Conservation (phyloP, 2,113 vertebrate species). For the Smithornis capensis region DNA sequence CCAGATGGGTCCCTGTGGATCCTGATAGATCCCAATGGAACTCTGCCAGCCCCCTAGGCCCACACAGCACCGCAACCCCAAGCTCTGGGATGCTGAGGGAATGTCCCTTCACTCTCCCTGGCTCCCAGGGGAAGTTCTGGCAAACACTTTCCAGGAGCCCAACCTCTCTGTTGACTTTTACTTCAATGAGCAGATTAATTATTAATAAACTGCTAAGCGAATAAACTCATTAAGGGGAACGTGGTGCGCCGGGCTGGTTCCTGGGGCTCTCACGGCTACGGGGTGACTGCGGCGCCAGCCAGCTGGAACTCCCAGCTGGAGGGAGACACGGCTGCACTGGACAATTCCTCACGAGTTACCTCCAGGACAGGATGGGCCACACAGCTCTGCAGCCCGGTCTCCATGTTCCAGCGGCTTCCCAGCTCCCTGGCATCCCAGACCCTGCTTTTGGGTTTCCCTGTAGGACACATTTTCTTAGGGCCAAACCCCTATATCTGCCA, state of each 20-base stretch:
- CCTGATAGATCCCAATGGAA: not conserved
- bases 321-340: accelerated
- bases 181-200: conserved; percentile 43
- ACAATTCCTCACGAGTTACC: not conserved
- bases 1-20: not conserved
- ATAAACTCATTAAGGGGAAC: not conserved
- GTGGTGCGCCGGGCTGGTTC: accelerated
- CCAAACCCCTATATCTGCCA: accelerated
- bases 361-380: accelerated
- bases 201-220: conserved; percentile 25
- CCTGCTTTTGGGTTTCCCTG: not conserved
- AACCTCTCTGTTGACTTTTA: conserved; percentile 41
- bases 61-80: accelerated
- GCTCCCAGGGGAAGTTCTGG: not conserved
- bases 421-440: not conserved
- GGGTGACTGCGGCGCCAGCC: accelerated
- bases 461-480: accelerated
- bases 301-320: accelerated
- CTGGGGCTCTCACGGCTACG: not conserved
- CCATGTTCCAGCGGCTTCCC: not conserved
- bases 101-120: not conserved
- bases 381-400: accelerated
- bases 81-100: not conserved
- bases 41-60: not conserved
- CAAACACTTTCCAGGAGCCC: not conserved